Evolutionary conservation across 2,888 invertebrate species (phyloP).

Genomic region (Cabera pusaria): DNA sequence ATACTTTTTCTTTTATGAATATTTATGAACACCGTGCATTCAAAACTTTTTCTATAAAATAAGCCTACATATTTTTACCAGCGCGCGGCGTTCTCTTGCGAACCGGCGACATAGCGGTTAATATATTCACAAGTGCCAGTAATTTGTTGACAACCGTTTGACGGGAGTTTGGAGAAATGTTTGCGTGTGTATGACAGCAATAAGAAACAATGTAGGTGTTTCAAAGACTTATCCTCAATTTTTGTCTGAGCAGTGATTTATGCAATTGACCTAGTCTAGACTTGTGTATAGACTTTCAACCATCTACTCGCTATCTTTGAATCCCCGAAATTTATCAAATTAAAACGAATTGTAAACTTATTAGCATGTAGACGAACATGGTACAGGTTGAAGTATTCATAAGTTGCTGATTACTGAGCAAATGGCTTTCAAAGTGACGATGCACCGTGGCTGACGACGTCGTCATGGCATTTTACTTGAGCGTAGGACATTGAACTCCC

Average conservation of each 20-base stretch:
- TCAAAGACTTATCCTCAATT: conserved; percentile 2
- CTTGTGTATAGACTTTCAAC: too few species aligned
- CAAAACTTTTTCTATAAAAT: conserved; percentile 28
- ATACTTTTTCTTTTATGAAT: conserved; percentile 33
- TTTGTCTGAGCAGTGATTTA: conserved; percentile 9
- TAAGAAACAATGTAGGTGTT: conserved; percentile 12
- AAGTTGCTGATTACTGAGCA: too few species aligned
- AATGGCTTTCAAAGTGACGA: conserved; percentile 14
- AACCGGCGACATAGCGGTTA: conserved; percentile 27
- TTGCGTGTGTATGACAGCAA: conserved; percentile 9
- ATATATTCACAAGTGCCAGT: conserved; percentile 19
- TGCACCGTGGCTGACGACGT: conserved; percentile 20
- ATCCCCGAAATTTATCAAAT: too few species aligned
- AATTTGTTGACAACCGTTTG: conserved; percentile 26
- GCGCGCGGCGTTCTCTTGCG: conserved; percentile 21
- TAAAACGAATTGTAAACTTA: too few species aligned
- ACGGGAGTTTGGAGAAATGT: conserved; percentile 20
- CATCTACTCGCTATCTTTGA: too few species aligned
- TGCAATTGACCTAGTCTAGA: conserved; percentile 4
- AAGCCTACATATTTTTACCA: conserved; percentile 26
- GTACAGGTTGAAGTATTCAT: too few species aligned
- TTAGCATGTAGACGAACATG: too few species aligned
- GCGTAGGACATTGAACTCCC: conserved; percentile 67
- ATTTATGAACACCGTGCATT: conserved; percentile 27
- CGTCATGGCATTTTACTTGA: conserved; percentile 53